Percentiles rank a stretch among this genome's conserved stretches.
phyloP scores from a whole-genome alignment of 2,797 vertebrate genomes.

The Nyctibius grandis region DNA sequence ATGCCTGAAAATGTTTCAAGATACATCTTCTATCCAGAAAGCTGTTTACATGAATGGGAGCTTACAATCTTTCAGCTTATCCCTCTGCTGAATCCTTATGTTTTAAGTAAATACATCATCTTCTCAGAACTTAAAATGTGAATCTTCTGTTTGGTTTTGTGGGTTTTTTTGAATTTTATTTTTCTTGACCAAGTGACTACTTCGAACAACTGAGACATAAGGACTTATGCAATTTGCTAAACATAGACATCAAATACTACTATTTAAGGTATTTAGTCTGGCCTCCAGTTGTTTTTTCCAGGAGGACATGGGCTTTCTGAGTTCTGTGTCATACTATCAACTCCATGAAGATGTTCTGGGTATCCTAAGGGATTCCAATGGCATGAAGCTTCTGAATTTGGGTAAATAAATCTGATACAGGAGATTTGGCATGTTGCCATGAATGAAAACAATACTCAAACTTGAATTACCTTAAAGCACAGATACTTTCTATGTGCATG shows the following conservation, averaged over 20 bases:
- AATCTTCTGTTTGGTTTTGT: neutral
- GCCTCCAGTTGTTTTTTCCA: neutral
- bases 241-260: neutral
- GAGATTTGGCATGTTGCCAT: neutral
- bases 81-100: neutral
- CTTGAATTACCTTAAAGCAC: neutral
- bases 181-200: neutral
- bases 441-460: neutral
- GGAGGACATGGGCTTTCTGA: neutral
- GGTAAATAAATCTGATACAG: neutral
- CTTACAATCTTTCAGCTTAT: neutral
- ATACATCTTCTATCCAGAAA: neutral
- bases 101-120: neutral
- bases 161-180: neutral
- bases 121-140: neutral
- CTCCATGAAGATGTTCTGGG: neutral
- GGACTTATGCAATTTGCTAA: neutral
- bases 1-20: neutral
- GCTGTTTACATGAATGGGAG: neutral
- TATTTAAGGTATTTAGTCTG: neutral
- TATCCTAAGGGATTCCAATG: neutral
- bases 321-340: neutral
- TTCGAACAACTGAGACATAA: neutral
- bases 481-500: neutral
- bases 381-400: neutral